Conservation (phyloP, 2,113 vertebrate genomes). For the Theristicus caerulescens region DNA sequence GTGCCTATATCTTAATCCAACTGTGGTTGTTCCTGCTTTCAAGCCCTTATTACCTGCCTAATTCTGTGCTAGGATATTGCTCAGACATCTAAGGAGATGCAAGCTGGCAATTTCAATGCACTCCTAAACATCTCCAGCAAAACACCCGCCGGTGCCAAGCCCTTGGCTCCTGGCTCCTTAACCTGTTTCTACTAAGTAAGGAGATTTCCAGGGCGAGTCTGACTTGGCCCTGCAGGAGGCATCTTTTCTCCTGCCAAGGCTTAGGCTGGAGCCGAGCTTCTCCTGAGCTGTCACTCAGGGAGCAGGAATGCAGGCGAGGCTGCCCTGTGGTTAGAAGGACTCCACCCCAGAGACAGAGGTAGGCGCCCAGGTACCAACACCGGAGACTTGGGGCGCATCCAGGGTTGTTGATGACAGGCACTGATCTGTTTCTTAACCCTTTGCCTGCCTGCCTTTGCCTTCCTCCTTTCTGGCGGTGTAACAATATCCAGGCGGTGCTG, state of each 20-base stretch:
- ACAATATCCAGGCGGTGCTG: fast-evolving
- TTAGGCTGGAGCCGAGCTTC: conserved; percentile 16
- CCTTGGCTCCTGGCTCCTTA: conserved; percentile 48
- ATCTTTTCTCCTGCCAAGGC: conserved; percentile 47
- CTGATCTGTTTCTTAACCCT: conserved; percentile 47
- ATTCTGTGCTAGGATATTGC: background rate
- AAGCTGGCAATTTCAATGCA: conserved; percentile 6
- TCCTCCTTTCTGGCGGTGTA: background rate
- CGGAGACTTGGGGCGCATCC: conserved; percentile 72
- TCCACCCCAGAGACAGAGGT: conserved; percentile 71
- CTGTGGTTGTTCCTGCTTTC: conserved; percentile 1
- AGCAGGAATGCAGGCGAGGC: conserved; percentile 80
- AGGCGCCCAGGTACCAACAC: conserved; percentile 80
- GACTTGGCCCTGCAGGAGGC: conserved; percentile 58
- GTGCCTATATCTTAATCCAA: background rate
- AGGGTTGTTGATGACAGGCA: conserved; percentile 66
- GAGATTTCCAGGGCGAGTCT: conserved; percentile 56
- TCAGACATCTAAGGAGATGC: conserved; percentile 53
- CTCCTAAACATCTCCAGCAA: conserved; percentile 16
- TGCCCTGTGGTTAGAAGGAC: conserved; percentile 77
- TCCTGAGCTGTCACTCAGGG: conserved; percentile 77
- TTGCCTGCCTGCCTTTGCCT: background rate
- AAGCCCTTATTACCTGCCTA: conserved; percentile 1
- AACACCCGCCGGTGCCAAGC: conserved; percentile 41
- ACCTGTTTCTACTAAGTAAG: conserved; percentile 49